A percentile compares a stretch with the other conserved stretches of the same genome.
phyloP scores from a whole-genome alignment of 1,140 invertebrate species.

The Pogonomyrmex barbatus region DNA sequence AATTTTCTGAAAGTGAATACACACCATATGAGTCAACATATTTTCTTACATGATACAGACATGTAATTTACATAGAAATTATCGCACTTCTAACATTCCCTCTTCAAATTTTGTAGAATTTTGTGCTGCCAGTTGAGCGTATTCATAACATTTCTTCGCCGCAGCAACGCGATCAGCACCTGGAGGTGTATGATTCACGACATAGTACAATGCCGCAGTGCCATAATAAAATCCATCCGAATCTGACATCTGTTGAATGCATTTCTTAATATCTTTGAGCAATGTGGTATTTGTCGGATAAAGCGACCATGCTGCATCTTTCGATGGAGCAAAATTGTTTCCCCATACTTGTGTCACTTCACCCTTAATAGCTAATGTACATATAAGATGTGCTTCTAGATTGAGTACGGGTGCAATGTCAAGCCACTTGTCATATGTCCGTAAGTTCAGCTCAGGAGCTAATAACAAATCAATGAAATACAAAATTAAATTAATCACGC shows the following conservation, averaged over 20 bases:
- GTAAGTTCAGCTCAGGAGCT: constrained; percentile 84
- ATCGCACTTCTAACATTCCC: constrained; percentile 69
- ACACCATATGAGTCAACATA: constrained; percentile 22
- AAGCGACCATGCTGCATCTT: constrained; percentile 75
- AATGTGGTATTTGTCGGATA: constrained; percentile 77
- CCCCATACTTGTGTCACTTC: constrained; percentile 75
- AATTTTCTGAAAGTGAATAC: constrained; percentile 74
- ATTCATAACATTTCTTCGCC: constrained; percentile 81
- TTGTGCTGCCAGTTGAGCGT: constrained; percentile 70
- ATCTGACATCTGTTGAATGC: constrained; percentile 80
- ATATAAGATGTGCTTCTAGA: constrained; percentile 82
- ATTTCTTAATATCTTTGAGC: constrained; percentile 81
- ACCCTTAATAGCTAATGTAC: constrained; percentile 82
- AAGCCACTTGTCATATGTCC: constrained; percentile 84
- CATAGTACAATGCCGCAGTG: constrained; percentile 82
- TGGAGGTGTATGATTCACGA: constrained; percentile 83
- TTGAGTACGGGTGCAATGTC: constrained; percentile 80
- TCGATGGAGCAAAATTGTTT: constrained; percentile 53
- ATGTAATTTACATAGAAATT: background rate
- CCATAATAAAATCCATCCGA: constrained; percentile 78
- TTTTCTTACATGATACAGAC: background rate
- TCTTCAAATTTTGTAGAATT: constrained; percentile 62
- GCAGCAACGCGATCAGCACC: constrained; percentile 84
- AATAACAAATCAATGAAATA: constrained; percentile 57
- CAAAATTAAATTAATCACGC: constrained; percentile 28